phyloP scores from a whole-genome alignment of 2,113 vertebrate species.

The Morone chrysops region DNA sequence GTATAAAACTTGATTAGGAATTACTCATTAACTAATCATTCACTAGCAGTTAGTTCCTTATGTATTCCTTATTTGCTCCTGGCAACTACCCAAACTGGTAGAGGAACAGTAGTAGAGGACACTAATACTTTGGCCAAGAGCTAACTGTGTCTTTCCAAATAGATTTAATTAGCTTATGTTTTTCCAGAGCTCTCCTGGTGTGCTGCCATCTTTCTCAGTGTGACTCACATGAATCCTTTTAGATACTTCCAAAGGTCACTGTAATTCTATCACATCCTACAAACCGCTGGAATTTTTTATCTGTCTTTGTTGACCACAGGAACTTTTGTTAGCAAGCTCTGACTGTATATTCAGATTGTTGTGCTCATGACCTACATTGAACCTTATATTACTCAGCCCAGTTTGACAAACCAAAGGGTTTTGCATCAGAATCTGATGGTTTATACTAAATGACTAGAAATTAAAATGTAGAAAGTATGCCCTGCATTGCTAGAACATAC shows the following conservation, averaged over 20 bases:
- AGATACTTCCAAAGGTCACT: neutral
- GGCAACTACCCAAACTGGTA: no score
- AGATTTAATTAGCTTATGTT: no score
- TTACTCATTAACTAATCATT: no score
- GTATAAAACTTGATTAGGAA: no score
- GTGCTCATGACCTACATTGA: neutral
- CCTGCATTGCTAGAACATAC: neutral
- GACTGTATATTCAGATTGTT: neutral
- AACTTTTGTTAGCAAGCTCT: neutral
- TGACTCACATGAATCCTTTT: slow-evolving; percentile 5
- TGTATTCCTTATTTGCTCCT: no score
- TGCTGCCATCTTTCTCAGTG: no score
- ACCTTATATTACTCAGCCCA: neutral
- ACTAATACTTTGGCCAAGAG: no score
- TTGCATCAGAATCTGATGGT: slow-evolving; percentile 17
- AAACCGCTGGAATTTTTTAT: neutral
- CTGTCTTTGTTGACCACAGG: neutral
- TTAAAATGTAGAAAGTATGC: slow-evolving; percentile 2
- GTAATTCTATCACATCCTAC: slow-evolving; percentile 12
- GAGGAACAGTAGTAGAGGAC: no score
- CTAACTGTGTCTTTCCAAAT: no score
- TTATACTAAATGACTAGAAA: neutral
- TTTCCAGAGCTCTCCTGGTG: no score
- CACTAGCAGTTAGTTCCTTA: no score
- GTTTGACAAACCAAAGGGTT: neutral